Percentiles rank a stretch among this genome's conserved stretches.
Conservation (phyloP, 2,888 invertebrate species). For the Trissonchulus latispiculum region DNA sequence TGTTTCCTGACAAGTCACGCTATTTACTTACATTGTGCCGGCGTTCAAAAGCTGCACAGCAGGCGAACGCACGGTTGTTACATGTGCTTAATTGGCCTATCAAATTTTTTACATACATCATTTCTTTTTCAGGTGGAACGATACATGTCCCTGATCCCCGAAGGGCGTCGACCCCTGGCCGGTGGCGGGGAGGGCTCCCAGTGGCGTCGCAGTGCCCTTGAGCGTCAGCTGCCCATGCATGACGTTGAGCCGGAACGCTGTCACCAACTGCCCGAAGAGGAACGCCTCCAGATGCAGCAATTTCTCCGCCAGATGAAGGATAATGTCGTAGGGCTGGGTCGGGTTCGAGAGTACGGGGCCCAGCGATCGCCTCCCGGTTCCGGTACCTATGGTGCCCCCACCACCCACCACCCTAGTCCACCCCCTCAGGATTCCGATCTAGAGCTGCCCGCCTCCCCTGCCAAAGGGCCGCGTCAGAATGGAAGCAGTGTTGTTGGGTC, state of each 20-base stretch:
- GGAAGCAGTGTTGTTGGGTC: too few species aligned
- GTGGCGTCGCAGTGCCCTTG: constrained; percentile 65
- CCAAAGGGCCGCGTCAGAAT: too few species aligned
- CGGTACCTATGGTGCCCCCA: too few species aligned
- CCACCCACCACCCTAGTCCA: too few species aligned
- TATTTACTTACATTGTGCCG: too few species aligned
- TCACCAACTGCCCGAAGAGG: constrained; percentile 8
- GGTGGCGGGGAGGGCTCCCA: constrained; percentile 68
- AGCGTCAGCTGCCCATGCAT: constrained; percentile 49
- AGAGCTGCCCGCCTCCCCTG: too few species aligned
- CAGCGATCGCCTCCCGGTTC: too few species aligned
- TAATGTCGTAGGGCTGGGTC: constrained; percentile 64
- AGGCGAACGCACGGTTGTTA: neutral
- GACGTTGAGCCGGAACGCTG: constrained; percentile 33
- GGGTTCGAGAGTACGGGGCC: constrained; percentile 52
- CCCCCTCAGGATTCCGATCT: too few species aligned
- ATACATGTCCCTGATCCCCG: constrained; percentile 53
- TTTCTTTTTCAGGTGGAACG: constrained; percentile 54
- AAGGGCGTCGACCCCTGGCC: constrained; percentile 57
- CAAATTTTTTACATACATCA: too few species aligned
- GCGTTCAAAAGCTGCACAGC: neutral
- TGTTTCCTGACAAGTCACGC: too few species aligned
- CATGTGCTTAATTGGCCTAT: neutral
- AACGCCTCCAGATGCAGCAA: constrained; percentile 46
- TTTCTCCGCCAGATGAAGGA: constrained; percentile 57